A percentile compares a stretch with the other conserved stretches of the same genome.
Evolutionary conservation across 2,113 vertebrate genomes (phyloP).

Genomic region (Lophius piscatorius): DNA sequence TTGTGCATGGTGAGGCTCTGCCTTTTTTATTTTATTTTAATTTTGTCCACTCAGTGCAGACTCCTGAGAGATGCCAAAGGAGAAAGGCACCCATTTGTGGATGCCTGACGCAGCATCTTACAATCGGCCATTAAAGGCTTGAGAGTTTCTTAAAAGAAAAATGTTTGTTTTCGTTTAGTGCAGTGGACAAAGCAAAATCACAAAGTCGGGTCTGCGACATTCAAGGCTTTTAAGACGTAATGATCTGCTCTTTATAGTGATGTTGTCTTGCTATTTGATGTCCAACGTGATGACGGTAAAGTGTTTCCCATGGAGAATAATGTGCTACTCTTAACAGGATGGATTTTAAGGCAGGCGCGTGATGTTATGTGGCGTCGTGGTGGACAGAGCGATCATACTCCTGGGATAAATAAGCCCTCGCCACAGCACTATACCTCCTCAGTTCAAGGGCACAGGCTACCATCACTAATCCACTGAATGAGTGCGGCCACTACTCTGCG

Average conservation of each 20-base stretch:
- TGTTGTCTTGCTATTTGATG: constrained; percentile 41
- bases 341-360: constrained; percentile 24
- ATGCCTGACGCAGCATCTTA: constrained; percentile 73
- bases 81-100: constrained; percentile 59
- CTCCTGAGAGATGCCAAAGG: constrained; percentile 65
- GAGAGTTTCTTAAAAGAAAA: constrained; percentile 51
- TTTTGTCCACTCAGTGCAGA: constrained; percentile 45
- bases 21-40: constrained; percentile 18
- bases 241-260: constrained; percentile 26
- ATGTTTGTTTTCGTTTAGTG: constrained; percentile 38
- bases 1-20: constrained; percentile 44
- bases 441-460: constrained; percentile 45
- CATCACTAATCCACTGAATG: constrained; percentile 62
- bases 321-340: constrained; percentile 17
- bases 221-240: constrained; percentile 40
- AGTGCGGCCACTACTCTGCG: constrained; percentile 56
- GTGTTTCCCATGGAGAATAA: constrained; percentile 30
- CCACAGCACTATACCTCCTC: constrained; percentile 28
- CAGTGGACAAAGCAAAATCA: constrained; percentile 43
- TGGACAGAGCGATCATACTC: constrained; percentile 34
- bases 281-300: constrained; percentile 44
- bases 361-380: constrained; percentile 22
- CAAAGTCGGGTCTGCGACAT: constrained; percentile 22
- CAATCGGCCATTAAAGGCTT: constrained; percentile 61
- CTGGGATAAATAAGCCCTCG: constrained; percentile 29